phyloP scores from a whole-genome alignment of 2,888 invertebrate species.

The Sisyra nigra region DNA sequence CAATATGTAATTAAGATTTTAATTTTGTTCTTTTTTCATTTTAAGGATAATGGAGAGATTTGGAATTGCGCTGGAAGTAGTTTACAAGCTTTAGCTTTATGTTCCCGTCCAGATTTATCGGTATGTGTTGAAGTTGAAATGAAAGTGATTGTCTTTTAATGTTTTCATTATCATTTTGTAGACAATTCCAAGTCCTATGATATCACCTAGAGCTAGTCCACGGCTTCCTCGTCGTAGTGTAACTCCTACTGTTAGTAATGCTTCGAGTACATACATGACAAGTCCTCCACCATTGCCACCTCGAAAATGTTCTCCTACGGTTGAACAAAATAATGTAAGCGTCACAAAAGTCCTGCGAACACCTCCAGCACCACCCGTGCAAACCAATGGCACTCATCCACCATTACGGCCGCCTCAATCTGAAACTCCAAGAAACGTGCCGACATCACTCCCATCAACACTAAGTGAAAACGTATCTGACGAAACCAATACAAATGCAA shows the following conservation, averaged over 20 bases:
- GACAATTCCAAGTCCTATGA: slow-evolving; percentile 35
- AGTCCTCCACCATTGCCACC: slow-evolving; percentile 48
- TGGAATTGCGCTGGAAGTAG: slow-evolving; percentile 34
- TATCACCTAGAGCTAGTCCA: slow-evolving; percentile 41
- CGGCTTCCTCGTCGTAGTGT: slow-evolving; percentile 25
- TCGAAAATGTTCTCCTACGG: slow-evolving; percentile 35
- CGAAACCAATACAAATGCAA: neutral
- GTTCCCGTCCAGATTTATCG: slow-evolving; percentile 31
- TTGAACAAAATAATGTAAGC: slow-evolving; percentile 18
- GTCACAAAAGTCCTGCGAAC: slow-evolving; percentile 16
- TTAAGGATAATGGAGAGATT: slow-evolving; percentile 30
- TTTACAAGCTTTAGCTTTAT: slow-evolving; percentile 34
- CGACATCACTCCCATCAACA: slow-evolving; percentile 12
- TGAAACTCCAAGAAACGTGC: neutral
- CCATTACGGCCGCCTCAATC: slow-evolving; percentile 9
- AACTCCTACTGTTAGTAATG: slow-evolving; percentile 21
- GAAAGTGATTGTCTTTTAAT: slow-evolving; percentile 7
- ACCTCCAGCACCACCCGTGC: slow-evolving; percentile 13
- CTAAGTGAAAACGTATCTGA: neutral
- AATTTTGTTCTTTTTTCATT: slow-evolving; percentile 10
- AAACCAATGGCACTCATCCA: slow-evolving; percentile 10
- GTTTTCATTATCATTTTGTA: slow-evolving; percentile 16
- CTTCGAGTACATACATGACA: slow-evolving; percentile 16
- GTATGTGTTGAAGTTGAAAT: slow-evolving; percentile 18
- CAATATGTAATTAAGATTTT: neutral